Evolutionary conservation across 2,797 vertebrate species (phyloP).

Genomic region (Microhierax caerulescens): DNA sequence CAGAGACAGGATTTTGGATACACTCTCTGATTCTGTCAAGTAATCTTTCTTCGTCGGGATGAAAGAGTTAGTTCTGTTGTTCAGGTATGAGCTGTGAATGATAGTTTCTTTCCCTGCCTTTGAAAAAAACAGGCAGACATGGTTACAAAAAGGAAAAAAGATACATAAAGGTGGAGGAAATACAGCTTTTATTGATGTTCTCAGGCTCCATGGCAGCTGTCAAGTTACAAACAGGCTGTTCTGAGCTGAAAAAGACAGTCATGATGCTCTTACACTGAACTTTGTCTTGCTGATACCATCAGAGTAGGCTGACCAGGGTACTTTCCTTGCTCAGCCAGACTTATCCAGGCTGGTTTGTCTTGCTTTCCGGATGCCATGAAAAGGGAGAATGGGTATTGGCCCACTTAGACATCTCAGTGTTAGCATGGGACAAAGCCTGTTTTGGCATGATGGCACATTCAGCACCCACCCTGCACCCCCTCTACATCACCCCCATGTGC

Average conservation of each 20-base stretch:
- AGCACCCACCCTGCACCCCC: fast-evolving
- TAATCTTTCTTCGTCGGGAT: slow-evolving; percentile 33
- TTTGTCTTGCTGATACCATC: neutral
- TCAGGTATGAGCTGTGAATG: slow-evolving; percentile 42
- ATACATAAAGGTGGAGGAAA: slow-evolving; percentile 19
- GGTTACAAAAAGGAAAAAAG: slow-evolving; percentile 33
- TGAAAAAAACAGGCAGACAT: slow-evolving; percentile 22
- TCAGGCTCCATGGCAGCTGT: slow-evolving; percentile 1
- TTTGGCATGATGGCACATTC: neutral
- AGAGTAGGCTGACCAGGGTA: neutral
- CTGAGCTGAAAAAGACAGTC: neutral
- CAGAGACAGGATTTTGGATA: slow-evolving; percentile 40
- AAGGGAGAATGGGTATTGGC: neutral
- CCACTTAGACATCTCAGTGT: neutral
- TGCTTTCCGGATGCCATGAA: neutral
- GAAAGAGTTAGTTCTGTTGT: slow-evolving; percentile 55
- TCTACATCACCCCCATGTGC: neutral
- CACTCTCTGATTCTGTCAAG: slow-evolving; percentile 33
- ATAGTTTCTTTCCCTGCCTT: slow-evolving; percentile 44
- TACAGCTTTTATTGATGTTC: neutral
- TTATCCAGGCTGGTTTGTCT: neutral
- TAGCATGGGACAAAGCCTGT: neutral
- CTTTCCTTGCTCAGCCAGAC: neutral
- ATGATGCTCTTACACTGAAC: neutral
- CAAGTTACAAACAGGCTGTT: neutral